Conservation (phyloP, 2,113 vertebrate species). For the Corythoichthys haematopterus region DNA sequence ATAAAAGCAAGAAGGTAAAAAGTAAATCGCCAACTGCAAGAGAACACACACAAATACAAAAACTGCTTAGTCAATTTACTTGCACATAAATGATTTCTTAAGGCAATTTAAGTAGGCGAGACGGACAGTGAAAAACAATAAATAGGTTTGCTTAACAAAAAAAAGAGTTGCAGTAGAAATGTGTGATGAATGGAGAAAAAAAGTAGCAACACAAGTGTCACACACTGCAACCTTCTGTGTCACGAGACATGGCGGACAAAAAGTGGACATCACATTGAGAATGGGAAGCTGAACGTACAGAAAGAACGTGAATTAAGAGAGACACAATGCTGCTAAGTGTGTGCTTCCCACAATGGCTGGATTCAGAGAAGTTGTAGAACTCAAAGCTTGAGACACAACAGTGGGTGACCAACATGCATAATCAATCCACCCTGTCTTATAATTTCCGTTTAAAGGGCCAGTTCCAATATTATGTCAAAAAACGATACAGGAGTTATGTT, state of each 20-base stretch:
- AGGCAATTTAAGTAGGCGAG: constrained; percentile 12
- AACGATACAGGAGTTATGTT: too few species aligned
- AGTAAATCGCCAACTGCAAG: constrained; percentile 94
- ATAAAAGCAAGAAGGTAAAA: constrained; percentile 95
- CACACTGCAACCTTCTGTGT: too few species aligned
- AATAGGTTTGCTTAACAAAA: too few species aligned
- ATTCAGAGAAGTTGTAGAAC: constrained; percentile 50
- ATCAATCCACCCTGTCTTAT: too few species aligned
- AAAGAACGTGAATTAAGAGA: constrained; percentile 10
- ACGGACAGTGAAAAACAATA: constrained; percentile 9
- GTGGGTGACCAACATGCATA: constrained; percentile 28
- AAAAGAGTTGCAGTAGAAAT: too few species aligned
- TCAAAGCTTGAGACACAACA: constrained; percentile 29
- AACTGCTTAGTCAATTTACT: constrained; percentile 41
- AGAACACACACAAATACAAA: constrained; percentile 66
- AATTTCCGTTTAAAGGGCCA: too few species aligned
- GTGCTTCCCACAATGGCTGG: constrained; percentile 44
- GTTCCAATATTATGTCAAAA: too few species aligned
- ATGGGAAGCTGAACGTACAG: neutral
- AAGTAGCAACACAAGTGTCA: too few species aligned
- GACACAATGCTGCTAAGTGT: constrained; percentile 51
- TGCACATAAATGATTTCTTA: too few species aligned
- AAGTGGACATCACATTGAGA: neutral
- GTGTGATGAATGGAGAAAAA: constrained; percentile 17
- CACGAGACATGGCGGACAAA: neutral